These are phyloP conservation scores for Gymnogyps californianus DNA, from an alignment of 2,113 vertebrate species.

Conservation along the genomic window DNA sequence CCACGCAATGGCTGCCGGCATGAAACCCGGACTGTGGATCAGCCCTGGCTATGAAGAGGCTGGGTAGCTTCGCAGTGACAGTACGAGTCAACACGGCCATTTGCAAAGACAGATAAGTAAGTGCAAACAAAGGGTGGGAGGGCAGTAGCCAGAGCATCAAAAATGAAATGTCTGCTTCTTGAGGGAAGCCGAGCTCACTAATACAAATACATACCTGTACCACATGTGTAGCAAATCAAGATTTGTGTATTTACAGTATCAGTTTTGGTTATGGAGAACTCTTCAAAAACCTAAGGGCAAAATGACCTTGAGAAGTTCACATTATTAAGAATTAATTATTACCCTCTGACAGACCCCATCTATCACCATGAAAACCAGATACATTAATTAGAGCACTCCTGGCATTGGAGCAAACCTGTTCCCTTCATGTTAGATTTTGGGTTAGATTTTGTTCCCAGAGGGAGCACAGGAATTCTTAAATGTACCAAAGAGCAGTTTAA, in stretches of 20 bases:
- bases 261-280: background rate
- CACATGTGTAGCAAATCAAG: background rate
- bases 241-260: background rate
- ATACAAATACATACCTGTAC: background rate
- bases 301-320: constrained; percentile 36
- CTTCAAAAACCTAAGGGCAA: constrained; percentile 1
- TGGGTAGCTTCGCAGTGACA: background rate
- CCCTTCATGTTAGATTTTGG: background rate
- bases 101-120: background rate
- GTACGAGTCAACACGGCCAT: background rate
- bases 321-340: constrained; percentile 50
- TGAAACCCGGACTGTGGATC: background rate
- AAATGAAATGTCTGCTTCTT: background rate
- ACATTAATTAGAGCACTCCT: constrained; percentile 33
- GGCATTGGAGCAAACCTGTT: background rate
- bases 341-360: constrained; percentile 30
- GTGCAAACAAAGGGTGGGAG: background rate
- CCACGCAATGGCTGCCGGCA: background rate
- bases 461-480: background rate
- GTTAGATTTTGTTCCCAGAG: background rate
- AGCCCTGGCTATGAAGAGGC: background rate
- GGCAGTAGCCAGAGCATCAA: background rate
- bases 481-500: background rate
- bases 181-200: background rate
- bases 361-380: constrained; percentile 37